Conservation (phyloP, 2,888 invertebrate species). For the Chrysolina americana region DNA sequence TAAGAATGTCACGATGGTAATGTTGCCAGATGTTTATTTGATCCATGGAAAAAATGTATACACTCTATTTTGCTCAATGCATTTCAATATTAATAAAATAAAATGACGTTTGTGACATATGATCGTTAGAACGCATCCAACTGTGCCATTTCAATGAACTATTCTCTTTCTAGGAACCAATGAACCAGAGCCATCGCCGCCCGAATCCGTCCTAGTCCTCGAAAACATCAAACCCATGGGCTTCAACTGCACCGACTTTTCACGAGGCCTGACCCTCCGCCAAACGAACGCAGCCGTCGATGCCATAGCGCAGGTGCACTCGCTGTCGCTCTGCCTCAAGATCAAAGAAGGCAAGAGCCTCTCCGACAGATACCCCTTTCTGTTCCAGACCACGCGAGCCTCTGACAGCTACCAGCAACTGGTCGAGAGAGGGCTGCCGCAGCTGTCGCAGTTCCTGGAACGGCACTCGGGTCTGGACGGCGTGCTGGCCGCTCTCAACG, state of each 20-base stretch:
- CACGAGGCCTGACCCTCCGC: slow-evolving; percentile 76
- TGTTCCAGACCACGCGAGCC: slow-evolving; percentile 84
- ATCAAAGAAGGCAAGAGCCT: slow-evolving; percentile 72
- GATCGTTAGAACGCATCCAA: too few relatives aligned
- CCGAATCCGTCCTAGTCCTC: slow-evolving; percentile 81
- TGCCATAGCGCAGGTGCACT: slow-evolving; percentile 82
- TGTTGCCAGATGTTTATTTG: too few relatives aligned
- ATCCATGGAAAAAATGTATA: too few relatives aligned
- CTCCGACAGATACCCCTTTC: slow-evolving; percentile 76
- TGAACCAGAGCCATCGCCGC: slow-evolving; percentile 68
- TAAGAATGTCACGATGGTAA: slow-evolving; percentile 20
- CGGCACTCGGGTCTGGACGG: slow-evolving; percentile 77
- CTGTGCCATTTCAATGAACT: background rate
- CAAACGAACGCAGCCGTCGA: slow-evolving; percentile 80
- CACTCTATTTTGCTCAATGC: too few relatives aligned
- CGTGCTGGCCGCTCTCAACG: slow-evolving; percentile 75
- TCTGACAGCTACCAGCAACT: slow-evolving; percentile 86
- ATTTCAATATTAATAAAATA: too few relatives aligned
- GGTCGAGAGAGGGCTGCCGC: slow-evolving; percentile 83
- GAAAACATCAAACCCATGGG: slow-evolving; percentile 81
- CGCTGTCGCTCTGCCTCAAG: slow-evolving; percentile 78
- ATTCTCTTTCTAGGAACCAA: slow-evolving; percentile 59
- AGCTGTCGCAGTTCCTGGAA: slow-evolving; percentile 80
- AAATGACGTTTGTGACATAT: too few relatives aligned
- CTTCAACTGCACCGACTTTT: slow-evolving; percentile 78